Evolutionary conservation across 1,140 invertebrate genomes (phyloP).

Genomic region (Drosophila repletoides): DNA sequence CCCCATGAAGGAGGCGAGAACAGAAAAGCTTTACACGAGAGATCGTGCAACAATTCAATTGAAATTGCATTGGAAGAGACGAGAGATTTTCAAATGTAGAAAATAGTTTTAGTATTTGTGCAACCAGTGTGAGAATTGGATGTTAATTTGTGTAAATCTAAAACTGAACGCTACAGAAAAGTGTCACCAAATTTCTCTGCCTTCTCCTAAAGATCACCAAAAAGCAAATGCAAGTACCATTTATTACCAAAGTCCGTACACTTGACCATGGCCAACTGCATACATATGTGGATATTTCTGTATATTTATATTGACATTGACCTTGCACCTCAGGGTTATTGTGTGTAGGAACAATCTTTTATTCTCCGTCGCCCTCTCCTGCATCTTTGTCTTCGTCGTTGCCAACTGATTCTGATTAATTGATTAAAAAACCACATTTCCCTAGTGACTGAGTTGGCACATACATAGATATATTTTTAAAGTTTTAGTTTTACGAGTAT

Average conservation of each 20-base stretch:
- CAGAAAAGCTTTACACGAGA: slow-evolving; percentile 39
- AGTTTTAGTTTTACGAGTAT: neutral
- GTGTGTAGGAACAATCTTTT: neutral
- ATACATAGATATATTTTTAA: no score
- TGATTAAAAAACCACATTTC: neutral
- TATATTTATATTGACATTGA: neutral
- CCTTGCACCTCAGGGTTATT: neutral
- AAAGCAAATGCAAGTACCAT: slow-evolving; percentile 15
- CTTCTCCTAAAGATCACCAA: neutral
- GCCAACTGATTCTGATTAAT: slow-evolving; percentile 3
- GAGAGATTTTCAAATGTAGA: slow-evolving; percentile 28
- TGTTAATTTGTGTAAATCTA: no score
- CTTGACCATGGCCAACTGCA: neutral
- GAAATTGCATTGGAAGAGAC: slow-evolving; percentile 13
- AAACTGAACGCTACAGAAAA: slow-evolving; percentile 4
- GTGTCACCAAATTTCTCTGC: neutral
- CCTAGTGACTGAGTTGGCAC: no score
- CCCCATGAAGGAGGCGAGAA: slow-evolving; percentile 22
- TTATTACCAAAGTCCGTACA: neutral
- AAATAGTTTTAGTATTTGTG: slow-evolving; percentile 51
- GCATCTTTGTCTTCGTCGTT: neutral
- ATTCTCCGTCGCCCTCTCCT: neutral
- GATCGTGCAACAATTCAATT: slow-evolving; percentile 20
- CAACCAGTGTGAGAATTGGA: slow-evolving; percentile 36
- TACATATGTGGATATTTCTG: neutral